These are phyloP conservation scores for Daubentonia madagascariensis DNA, from an alignment of 2,113 vertebrate species.

Conservation along the genomic window DNA sequence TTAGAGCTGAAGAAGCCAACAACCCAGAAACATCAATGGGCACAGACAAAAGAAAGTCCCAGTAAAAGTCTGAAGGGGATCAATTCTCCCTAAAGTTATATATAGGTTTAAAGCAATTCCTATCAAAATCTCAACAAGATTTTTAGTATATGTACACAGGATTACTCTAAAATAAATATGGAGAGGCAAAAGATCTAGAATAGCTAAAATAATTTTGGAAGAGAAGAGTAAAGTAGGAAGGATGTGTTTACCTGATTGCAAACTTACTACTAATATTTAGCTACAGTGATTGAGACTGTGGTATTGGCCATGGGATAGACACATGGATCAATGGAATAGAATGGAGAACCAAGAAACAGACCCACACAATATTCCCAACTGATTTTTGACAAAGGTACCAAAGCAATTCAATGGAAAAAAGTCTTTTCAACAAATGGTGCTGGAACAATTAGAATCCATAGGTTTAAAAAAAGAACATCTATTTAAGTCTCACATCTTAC, in stretches of 20 bases:
- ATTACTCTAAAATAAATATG: not conserved
- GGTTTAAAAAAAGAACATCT: not conserved
- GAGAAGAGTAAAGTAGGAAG: not conserved
- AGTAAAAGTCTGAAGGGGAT: not conserved
- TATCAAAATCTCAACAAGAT: not conserved
- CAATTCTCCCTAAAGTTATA: not conserved
- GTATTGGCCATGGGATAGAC: not conserved
- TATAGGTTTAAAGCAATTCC: not conserved
- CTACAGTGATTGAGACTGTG: not conserved
- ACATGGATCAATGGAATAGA: not conserved
- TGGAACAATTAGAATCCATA: not conserved
- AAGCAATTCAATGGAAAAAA: not conserved
- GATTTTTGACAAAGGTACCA: not conserved
- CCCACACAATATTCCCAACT: not conserved
- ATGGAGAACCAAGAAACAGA: not conserved
- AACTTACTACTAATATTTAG: not conserved
- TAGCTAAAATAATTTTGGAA: not conserved
- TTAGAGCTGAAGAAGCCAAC: not conserved
- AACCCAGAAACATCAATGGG: not conserved
- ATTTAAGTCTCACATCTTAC: not conserved
- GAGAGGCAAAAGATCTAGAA: not conserved
- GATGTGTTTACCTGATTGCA: not conserved
- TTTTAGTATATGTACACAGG: not conserved
- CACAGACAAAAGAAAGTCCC: not conserved
- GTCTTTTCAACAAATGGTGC: not conserved